Base-by-base conservation (phyloP, 1,140 invertebrate species). In the Zelostemma sp. region DNA sequence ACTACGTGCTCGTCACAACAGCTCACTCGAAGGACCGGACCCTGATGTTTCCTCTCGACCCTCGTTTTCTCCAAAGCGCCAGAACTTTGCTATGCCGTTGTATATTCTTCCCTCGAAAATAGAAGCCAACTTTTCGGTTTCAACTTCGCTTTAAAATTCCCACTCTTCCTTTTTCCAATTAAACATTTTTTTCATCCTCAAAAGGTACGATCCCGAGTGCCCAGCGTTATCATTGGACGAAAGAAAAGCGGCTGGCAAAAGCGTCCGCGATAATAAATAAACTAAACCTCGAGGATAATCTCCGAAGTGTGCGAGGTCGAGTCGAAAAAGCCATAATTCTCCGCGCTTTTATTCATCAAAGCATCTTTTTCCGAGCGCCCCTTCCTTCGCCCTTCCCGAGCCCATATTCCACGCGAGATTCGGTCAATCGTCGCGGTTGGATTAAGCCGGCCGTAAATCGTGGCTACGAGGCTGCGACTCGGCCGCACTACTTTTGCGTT, bases 1-100 rank as follows among this genome's bases (percentile, higher is more conserved):
- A 72, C 82, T 84, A 85, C 83, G 82, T 85, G 83, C 79, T 85
- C 81, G 80, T 83, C 84, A 84, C 83, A 85, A 85, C 80, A 84
- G 75, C 78, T 80, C 76, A 69, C 71, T 69, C 38, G 55, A 58
- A 68, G 55, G 60, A 73, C 61, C 68, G 14, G 38, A 56, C 60
- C 38, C 51, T 64, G 61, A 67, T 66, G 54, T 64, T 73, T 65
- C 66, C 65, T 51, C 54, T 60, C 57, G 40, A 55, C 50, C 54
- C 49, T 58, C 49, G 35, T 49, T 57, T 59, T 45, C 38, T 57
- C 45, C 18, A 48, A 57, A 65, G 67, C 64, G 64, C 68, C 56
- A 63, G 63, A 56, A 71, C 21, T 68, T 59, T 54, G 21, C 19
- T 2, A 48, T 17, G 4, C 8, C 25, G 28, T 35, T 33, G 48